phyloP scores from a whole-genome alignment of 2,888 invertebrate species.

The Sphaerolaimus hirsutus region DNA sequence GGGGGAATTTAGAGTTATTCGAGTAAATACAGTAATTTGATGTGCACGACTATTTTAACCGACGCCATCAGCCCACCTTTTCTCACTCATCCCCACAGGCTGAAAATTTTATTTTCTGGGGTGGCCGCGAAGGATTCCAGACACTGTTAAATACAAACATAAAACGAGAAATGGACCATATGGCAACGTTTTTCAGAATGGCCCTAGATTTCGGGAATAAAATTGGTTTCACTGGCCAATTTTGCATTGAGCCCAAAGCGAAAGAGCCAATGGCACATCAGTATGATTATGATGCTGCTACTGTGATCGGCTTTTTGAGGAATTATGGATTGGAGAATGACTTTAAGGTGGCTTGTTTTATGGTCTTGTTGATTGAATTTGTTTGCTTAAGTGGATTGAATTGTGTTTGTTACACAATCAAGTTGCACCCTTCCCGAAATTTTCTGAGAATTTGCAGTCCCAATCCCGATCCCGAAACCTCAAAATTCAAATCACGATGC shows the following conservation, averaged over 20 bases:
- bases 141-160: constrained; percentile 39
- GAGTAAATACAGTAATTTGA: too few relatives aligned
- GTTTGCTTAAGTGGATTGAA: too few relatives aligned
- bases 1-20: too few relatives aligned
- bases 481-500: too few relatives aligned
- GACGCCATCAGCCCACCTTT: too few relatives aligned
- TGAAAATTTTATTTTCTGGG: constrained; percentile 40
- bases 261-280: constrained; percentile 35
- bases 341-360: constrained; percentile 36
- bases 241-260: constrained; percentile 34
- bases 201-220: constrained; percentile 41
- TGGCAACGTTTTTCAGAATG: constrained; percentile 39
- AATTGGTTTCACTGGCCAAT: constrained; percentile 37
- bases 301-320: constrained; percentile 40
- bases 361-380: too few relatives aligned
- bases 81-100: too few relatives aligned
- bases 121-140: constrained; percentile 34
- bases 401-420: too few relatives aligned
- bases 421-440: too few relatives aligned
- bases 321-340: constrained; percentile 38
- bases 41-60: too few relatives aligned
- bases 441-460: too few relatives aligned
- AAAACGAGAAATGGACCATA: constrained; percentile 37
- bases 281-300: constrained; percentile 41
- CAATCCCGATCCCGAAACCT: too few relatives aligned